These are phyloP conservation scores for Lanius collurio DNA, from an alignment of 2,113 vertebrate species.

Conservation along the genomic window DNA sequence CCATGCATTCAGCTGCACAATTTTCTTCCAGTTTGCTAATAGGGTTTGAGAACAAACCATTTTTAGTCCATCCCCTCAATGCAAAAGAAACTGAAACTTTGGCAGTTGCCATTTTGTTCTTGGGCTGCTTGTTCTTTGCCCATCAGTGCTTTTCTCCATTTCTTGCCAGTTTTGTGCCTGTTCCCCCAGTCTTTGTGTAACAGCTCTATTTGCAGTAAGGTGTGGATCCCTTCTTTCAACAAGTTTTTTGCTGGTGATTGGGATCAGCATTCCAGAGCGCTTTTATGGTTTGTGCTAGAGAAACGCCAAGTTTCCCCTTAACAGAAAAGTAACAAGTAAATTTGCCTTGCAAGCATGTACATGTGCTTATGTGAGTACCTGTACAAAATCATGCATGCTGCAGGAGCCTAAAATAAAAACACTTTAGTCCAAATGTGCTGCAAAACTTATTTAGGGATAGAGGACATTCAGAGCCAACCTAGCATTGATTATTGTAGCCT, in stretches of 20 bases:
- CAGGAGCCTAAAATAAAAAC: neutral
- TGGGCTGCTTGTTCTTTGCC: neutral
- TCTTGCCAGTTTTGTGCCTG: neutral
- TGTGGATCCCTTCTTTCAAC: constrained; percentile 45
- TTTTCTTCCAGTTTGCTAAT: neutral
- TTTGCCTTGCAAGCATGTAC: neutral
- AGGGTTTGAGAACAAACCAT: neutral
- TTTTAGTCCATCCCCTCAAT: neutral
- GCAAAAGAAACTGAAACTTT: neutral
- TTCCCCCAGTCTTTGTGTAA: neutral
- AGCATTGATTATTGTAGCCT: neutral
- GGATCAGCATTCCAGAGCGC: constrained; percentile 38
- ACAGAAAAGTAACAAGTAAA: neutral
- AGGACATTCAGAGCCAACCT: neutral
- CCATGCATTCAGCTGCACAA: neutral
- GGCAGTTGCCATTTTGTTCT: neutral
- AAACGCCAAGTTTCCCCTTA: constrained; percentile 25
- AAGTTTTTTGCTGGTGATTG: constrained; percentile 31
- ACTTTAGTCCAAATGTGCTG: neutral
- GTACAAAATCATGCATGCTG: neutral
- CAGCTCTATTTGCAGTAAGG: neutral
- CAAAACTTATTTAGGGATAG: neutral
- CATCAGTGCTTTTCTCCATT: neutral
- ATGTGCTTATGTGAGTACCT: neutral
- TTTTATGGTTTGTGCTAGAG: constrained; percentile 24